phyloP scores from a whole-genome alignment of 2,113 vertebrate species.

The Mobula birostris region DNA sequence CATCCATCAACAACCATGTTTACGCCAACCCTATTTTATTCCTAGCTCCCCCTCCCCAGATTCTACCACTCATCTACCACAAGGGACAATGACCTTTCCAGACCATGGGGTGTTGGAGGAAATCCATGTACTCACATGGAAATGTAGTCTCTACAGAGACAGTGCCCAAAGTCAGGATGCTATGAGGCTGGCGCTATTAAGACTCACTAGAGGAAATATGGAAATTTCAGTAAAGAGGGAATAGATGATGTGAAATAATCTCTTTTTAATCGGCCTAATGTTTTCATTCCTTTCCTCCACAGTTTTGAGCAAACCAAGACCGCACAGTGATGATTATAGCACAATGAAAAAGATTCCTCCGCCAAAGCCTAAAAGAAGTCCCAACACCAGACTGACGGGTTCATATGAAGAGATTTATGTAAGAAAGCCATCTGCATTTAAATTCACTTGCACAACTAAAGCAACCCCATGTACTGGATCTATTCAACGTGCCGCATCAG shows the following conservation, averaged over 20 bases:
- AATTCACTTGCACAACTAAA: constrained; percentile 53
- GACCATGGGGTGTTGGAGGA: too few species aligned
- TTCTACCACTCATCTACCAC: too few species aligned
- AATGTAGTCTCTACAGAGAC: too few species aligned
- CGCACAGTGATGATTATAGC: constrained; percentile 94
- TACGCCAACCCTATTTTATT: too few species aligned
- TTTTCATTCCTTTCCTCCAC: constrained; percentile 39
- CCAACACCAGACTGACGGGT: constrained; percentile 85
- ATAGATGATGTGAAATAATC: background rate
- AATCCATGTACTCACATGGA: too few species aligned
- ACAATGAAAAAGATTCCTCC: constrained; percentile 91
- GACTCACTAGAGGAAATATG: too few species aligned
- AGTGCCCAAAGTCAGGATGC: too few species aligned
- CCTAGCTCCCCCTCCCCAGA: too few species aligned
- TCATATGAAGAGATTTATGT: constrained; percentile 87
- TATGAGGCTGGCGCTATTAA: too few species aligned
- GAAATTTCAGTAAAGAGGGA: background rate
- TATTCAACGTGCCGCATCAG: constrained; percentile 56
- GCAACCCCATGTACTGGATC: constrained; percentile 51
- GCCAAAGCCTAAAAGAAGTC: constrained; percentile 88
- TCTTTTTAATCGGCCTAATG: background rate
- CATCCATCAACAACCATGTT: too few species aligned
- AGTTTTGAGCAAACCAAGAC: constrained; percentile 79
- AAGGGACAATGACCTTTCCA: too few species aligned
- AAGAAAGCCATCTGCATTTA: constrained; percentile 63